Conservation (phyloP, 1,140 invertebrate genomes). For the Zaprionus inermis region DNA sequence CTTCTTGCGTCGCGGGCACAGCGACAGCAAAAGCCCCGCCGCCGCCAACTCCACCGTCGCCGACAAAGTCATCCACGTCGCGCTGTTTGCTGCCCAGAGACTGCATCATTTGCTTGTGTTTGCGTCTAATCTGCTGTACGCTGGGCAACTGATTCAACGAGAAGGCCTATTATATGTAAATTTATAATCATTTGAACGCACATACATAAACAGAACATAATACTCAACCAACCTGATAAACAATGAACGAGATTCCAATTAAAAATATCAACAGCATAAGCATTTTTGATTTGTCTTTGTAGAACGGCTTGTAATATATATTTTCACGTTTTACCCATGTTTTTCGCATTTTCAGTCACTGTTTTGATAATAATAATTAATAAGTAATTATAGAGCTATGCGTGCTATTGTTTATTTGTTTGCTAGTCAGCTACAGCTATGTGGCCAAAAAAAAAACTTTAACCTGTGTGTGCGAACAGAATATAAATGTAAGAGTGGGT, state of each 20-base stretch:
- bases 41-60: slow-evolving; percentile 20
- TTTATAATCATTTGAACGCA: slow-evolving; percentile 21
- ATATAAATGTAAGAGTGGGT: too few species aligned
- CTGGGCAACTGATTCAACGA: slow-evolving; percentile 80
- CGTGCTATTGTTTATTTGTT: slow-evolving; percentile 41
- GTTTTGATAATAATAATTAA: not conserved
- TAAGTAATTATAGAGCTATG: not conserved
- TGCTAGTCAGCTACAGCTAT: slow-evolving; percentile 33
- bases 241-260: slow-evolving; percentile 78
- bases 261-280: slow-evolving; percentile 74
- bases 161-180: slow-evolving; percentile 60
- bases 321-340: slow-evolving; percentile 83
- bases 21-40: not conserved
- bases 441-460: slow-evolving; percentile 40
- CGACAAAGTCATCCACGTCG: slow-evolving; percentile 63
- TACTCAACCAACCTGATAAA: slow-evolving; percentile 67
- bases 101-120: slow-evolving; percentile 72
- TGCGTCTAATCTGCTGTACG: slow-evolving; percentile 69
- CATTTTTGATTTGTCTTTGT: slow-evolving; percentile 82
- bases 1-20: slow-evolving; percentile 29
- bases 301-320: slow-evolving; percentile 84
- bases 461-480: slow-evolving; percentile 13
- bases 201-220: not conserved
- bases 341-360: slow-evolving; percentile 69
- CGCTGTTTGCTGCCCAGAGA: slow-evolving; percentile 70